These are phyloP conservation scores for Burhinus bistriatus DNA, from an alignment of 2,113 vertebrate genomes.

Conservation along the genomic window DNA sequence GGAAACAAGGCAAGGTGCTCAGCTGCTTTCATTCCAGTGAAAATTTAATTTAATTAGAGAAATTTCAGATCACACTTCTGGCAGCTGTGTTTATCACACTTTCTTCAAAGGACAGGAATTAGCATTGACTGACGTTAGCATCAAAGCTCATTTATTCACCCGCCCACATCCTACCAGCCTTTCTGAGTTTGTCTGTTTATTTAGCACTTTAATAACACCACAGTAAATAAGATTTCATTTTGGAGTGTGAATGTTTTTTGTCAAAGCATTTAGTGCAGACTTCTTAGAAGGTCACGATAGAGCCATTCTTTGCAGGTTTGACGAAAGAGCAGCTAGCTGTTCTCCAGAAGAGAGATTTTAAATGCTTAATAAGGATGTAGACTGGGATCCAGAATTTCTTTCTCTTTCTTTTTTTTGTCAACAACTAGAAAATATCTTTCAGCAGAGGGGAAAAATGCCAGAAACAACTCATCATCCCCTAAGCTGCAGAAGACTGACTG, in stretches of 20 bases:
- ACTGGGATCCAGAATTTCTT: not conserved
- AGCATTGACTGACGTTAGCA: conserved; percentile 59
- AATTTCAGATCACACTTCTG: conserved; percentile 67
- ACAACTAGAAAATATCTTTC: not conserved
- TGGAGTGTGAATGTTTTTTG: not conserved
- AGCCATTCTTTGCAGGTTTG: not conserved
- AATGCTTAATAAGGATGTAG: not conserved
- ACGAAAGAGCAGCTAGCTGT: conserved; percentile 9
- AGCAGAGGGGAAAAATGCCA: not conserved
- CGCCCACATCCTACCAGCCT: conserved; percentile 34
- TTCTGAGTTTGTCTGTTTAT: conserved; percentile 40
- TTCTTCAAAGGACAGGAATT: conserved; percentile 66
- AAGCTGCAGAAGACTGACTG: not conserved
- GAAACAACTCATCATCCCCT: not conserved
- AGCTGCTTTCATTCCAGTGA: conserved; percentile 49
- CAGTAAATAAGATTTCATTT: conserved; percentile 51
- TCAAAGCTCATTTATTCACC: conserved; percentile 68
- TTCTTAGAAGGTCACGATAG: not conserved
- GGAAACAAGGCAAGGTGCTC: conserved; percentile 43
- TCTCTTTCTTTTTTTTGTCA: not conserved
- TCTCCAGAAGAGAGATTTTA: not conserved
- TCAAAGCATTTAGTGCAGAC: not conserved
- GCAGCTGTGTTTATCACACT: conserved; percentile 72
- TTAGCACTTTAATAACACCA: conserved; percentile 5
- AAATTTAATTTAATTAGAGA: conserved; percentile 73